Conservation (phyloP, 2,113 vertebrate species). For the Elaphurus davidianus region DNA sequence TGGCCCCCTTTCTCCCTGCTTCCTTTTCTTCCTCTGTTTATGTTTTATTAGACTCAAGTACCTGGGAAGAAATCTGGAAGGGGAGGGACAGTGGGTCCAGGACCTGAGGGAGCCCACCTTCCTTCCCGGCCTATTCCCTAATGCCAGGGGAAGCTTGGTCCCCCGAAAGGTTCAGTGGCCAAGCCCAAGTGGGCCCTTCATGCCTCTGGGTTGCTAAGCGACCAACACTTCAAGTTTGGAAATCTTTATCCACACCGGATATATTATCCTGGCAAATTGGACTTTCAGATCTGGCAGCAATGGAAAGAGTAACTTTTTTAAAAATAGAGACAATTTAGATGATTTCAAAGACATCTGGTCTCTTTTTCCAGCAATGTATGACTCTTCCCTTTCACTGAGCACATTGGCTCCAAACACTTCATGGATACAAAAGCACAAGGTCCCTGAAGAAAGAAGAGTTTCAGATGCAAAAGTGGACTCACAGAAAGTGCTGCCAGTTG, state of each 20-base stretch:
- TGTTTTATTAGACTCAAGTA: not conserved
- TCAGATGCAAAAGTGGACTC: not conserved
- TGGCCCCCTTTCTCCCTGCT: not conserved
- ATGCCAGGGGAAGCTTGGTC: not conserved
- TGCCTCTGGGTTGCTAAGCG: conserved; percentile 78
- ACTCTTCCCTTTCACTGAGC: conserved; percentile 66
- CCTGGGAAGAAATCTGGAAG: not conserved
- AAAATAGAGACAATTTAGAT: conserved; percentile 70
- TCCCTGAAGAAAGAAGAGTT: conserved; percentile 44
- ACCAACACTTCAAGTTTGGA: conserved; percentile 79
- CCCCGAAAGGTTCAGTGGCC: conserved; percentile 13
- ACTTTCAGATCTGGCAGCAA: conserved; percentile 77
- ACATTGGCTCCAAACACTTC: conserved; percentile 63
- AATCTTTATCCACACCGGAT: conserved; percentile 74
- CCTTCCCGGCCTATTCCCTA: not conserved
- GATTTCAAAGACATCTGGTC: conserved; percentile 74
- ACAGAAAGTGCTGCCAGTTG: not conserved
- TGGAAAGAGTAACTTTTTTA: conserved; percentile 70
- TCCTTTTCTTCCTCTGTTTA: not conserved
- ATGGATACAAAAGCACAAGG: conserved; percentile 45
- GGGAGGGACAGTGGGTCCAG: not conserved
- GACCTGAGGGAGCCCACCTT: not conserved
- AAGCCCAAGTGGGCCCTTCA: conserved; percentile 47
- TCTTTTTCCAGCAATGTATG: conserved; percentile 64
- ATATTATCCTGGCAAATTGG: conserved; percentile 79